Evolutionary conservation across 2,113 vertebrate species (phyloP), one percentile per base, ranked within the genome.

Genomic region (Sturnira hondurensis): DNA sequence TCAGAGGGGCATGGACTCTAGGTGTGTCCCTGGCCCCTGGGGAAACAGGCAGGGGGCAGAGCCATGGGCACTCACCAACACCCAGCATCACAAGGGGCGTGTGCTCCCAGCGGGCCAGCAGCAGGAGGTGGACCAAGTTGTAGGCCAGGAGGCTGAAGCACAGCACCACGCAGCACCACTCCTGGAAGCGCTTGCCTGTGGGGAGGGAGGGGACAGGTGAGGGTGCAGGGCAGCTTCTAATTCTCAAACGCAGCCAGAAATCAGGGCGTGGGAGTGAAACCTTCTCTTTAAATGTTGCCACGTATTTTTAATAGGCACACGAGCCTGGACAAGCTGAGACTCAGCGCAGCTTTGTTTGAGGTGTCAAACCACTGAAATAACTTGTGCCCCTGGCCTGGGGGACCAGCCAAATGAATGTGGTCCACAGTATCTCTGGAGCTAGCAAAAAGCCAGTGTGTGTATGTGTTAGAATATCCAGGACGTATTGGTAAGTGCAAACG

Each of bases 101-200:
- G 96, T 99, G 99, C 43, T 99, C 99, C 98, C 99, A 98, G 86
- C 98, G 98, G 98, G 99, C 98, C 97, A 99, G 98, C 97, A 99
- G 98, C 96, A 99, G 98, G 43, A 99, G 99, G 97, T 99, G 98
- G 98, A 98, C 98, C 96, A 99, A 98, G 96, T 99, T 99, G 98
- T 99, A 99, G 98, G 99, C 98, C 93, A 99, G 99, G 95, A 99
- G 99, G 97, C 98, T 98, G 98, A 99, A 99, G 98, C 99, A 99
- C 56, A 99, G 97, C 97, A 99, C 33, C 85, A 99, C 99, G 65
- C 99, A 99, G 63, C 99, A 98, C 99, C 99, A 99, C 98, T 99
- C 99, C 96, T 99, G 99, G 96, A 99, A 98, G 89, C 99, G 98
- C 98, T 99, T 99, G 95, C 99, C 99, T 99, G 97, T 8, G 58